Evolutionary conservation across 1,140 invertebrate species (phyloP).

Genomic region (Dermatophagoides farinae): DNA sequence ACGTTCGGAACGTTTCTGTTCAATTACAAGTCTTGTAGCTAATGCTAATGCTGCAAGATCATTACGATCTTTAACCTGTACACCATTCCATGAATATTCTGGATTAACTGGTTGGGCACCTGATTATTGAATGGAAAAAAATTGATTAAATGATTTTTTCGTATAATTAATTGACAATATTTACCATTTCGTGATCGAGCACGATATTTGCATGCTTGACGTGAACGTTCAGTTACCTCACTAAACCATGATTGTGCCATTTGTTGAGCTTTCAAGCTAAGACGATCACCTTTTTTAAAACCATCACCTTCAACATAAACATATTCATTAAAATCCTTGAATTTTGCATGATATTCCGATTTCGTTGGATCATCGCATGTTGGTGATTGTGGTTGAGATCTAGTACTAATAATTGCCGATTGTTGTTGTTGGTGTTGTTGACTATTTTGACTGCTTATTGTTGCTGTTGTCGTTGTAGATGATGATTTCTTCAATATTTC

Average conservation of each 20-base stretch:
- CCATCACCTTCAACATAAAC: slow-evolving; percentile 44
- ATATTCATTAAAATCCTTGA: slow-evolving; percentile 57
- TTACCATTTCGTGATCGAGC: slow-evolving; percentile 6
- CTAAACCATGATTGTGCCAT: slow-evolving; percentile 13
- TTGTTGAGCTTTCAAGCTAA: not conserved
- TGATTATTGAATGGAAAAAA: not conserved
- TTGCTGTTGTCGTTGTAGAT: not conserved
- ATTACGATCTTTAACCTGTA: slow-evolving; percentile 1
- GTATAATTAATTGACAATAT: not conserved
- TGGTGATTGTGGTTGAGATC: not conserved
- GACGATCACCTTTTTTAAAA: slow-evolving; percentile 17
- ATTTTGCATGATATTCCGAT: slow-evolving; percentile 56
- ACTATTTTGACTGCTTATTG: not conserved
- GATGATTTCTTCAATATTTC: too few species aligned
- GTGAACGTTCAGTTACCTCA: slow-evolving; percentile 12
- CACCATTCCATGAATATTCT: not conserved
- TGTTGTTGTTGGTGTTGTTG: not conserved
- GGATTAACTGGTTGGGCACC: slow-evolving; percentile 1
- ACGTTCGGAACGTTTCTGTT: slow-evolving; percentile 13
- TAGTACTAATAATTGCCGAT: not conserved
- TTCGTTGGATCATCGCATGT: slow-evolving; percentile 27
- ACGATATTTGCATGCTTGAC: slow-evolving; percentile 13
- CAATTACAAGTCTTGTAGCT: slow-evolving; percentile 7
- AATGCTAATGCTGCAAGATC: slow-evolving; percentile 6
- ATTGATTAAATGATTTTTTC: not conserved